These are phyloP conservation scores for Stichodactyla mertensii DNA, from an alignment of 64 coral and sea anemone genomes.

Conservation along the genomic window DNA sequence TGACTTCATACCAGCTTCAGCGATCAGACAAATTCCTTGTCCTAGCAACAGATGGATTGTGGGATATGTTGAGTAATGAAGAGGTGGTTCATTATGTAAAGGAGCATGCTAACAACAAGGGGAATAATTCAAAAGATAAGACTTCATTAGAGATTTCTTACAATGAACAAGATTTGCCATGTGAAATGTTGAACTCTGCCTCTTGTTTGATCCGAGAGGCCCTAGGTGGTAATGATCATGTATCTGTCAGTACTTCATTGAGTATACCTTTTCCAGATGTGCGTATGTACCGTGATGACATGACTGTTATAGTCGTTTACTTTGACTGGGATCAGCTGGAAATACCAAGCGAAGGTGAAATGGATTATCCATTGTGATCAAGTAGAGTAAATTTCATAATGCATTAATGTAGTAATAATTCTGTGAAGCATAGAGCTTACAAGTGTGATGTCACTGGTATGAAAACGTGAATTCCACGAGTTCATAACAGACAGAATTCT, in stretches of 20 bases:
- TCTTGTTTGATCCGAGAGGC: constrained; percentile 75
- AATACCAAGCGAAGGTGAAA: constrained; percentile 6
- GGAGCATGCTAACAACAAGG: constrained; percentile 31
- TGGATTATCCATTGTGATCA: background rate
- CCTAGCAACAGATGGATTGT: constrained; percentile 90
- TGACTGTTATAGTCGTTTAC: constrained; percentile 74
- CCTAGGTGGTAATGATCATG: constrained; percentile 70
- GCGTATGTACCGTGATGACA: constrained; percentile 75
- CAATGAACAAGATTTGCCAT: constrained; percentile 18
- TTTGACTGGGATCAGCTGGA: constrained; percentile 72
- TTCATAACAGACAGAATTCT: too few species aligned
- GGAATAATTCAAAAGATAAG: background rate
- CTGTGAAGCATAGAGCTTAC: too few species aligned
- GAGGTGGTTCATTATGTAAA: constrained; percentile 69
- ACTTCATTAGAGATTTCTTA: background rate
- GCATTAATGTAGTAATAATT: too few species aligned
- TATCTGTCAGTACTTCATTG: constrained; percentile 47
- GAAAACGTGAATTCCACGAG: too few species aligned
- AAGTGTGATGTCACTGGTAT: too few species aligned
- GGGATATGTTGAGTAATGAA: constrained; percentile 86
- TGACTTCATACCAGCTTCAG: constrained; percentile 65
- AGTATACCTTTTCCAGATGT: constrained; percentile 72
- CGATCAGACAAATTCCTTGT: constrained; percentile 71
- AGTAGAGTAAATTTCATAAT: background rate
- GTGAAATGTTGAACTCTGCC: constrained; percentile 68